Base-by-base conservation (phyloP, 1,140 invertebrate species). In the Ganaspis sp. region DNA sequence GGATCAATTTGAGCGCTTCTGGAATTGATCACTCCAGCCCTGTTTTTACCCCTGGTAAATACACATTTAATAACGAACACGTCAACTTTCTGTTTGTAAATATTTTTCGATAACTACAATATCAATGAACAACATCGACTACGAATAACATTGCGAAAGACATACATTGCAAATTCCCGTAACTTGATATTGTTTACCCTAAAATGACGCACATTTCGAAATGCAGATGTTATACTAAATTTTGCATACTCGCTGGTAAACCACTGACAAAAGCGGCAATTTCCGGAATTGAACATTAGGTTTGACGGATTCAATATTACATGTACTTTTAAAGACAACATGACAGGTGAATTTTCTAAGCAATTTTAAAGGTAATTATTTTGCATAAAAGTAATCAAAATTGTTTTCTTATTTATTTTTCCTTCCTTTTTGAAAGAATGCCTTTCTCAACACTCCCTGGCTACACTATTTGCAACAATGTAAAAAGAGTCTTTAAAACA, bases 391-490 rank as follows among this genome's bases (percentile, higher is more conserved):
- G n/a, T n/a, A n/a, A n/a, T n/a, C n/a, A n/a, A n/a, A n/a, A n/a
- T n/a, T n/a, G n/a, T n/a, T n/a, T n/a, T n/a, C n/a, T n/a, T n/a
- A n/a, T n/a, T n/a, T n/a, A n/a, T n/a, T n/a, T n/a, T n/a, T n/a
- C n/a, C n/a, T n/a, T n/a, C n/a, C n/a, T n/a, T n/a, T n/a, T n/a
- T n/a, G n/a, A n/a, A n/a, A n/a, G n/a, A n/a, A n/a, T n/a, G n/a
- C n/a, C n/a, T n/a, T 53, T 53, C 19, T 21, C 45, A 17, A 53
- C n/a, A 8, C n/a, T n/a, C n/a, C 15, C n/a, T 69, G 29, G n/a
- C 12, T 74, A 29, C 53, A 76, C 74, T 74, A 81, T 82, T 83
- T 84, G 76, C 74, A 70, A 53, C 69, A 69, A 71, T 77, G 74
- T 40, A 74, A 76, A 80, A 81, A 53, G 69, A 81, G n/a, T n/a